Evolutionary conservation across 2,113 vertebrate genomes (phyloP).

Genomic region (Neolamprologus kungweensis): DNA sequence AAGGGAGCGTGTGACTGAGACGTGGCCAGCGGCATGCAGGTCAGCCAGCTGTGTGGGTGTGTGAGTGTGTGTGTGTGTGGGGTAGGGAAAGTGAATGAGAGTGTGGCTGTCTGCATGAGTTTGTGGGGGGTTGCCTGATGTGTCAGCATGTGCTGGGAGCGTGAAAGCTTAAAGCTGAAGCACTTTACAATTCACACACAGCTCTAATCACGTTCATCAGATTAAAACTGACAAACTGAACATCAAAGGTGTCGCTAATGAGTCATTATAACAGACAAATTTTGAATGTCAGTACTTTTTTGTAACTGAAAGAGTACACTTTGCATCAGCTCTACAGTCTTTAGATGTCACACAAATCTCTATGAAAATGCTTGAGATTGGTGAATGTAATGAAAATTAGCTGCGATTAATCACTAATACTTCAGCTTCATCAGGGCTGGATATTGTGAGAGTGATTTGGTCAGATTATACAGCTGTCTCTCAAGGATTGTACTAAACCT

Average conservation of each 20-base stretch:
- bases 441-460: neutral
- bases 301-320: neutral
- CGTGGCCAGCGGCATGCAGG: constrained; percentile 52
- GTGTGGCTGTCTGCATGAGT: constrained; percentile 8
- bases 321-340: neutral
- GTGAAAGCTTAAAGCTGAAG: constrained; percentile 7
- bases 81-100: neutral
- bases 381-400: neutral
- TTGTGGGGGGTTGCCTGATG: constrained; percentile 5
- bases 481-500: neutral
- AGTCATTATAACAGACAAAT: neutral
- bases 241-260: neutral
- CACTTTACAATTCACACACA: neutral
- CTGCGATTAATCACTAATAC: neutral
- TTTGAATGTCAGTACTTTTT: neutral
- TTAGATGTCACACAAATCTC: neutral
- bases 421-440: neutral
- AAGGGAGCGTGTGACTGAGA: constrained; percentile 67
- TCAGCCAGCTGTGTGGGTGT: constrained; percentile 41
- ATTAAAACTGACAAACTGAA: neutral
- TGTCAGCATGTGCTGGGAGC: constrained; percentile 34
- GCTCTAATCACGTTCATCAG: neutral
- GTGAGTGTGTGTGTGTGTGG: neutral
- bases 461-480: neutral
- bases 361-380: neutral